Conservation (phyloP, 2,113 vertebrate species). For the Edolisoma coerulescens region DNA sequence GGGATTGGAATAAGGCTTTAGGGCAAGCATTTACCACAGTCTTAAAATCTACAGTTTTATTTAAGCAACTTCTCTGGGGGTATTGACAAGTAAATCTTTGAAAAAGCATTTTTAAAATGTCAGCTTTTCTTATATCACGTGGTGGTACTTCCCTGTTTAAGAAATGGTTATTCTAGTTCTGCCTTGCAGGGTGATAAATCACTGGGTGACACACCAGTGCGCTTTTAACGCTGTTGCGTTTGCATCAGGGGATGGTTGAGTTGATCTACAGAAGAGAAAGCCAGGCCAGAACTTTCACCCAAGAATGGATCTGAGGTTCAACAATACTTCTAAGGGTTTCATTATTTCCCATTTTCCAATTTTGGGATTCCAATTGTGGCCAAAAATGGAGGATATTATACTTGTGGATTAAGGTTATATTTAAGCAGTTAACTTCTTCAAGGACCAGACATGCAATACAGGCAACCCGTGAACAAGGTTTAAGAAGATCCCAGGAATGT, state of each 20-base stretch:
- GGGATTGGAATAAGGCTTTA: not conserved
- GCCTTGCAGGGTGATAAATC: not conserved
- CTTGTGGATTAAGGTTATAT: not conserved
- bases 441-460: not conserved
- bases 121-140: not conserved
- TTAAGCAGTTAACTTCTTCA: not conserved
- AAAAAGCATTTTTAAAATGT: not conserved
- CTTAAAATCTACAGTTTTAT: slow-evolving; percentile 27
- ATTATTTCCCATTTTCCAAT: not conserved
- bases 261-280: not conserved
- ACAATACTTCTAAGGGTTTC: not conserved
- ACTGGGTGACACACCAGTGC: not conserved
- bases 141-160: not conserved
- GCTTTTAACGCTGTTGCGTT: not conserved
- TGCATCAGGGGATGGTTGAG: not conserved
- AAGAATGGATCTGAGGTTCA: not conserved
- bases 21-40: slow-evolving; percentile 9
- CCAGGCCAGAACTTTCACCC: not conserved
- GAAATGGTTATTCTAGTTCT: not conserved
- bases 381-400: not conserved
- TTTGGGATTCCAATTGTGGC: not conserved
- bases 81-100: slow-evolving; percentile 10
- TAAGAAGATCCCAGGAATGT: not conserved
- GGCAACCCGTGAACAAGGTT: not conserved
- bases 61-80: slow-evolving; percentile 9